phyloP scores from a whole-genome alignment of 2,113 vertebrate species.

The Clarias magur region DNA sequence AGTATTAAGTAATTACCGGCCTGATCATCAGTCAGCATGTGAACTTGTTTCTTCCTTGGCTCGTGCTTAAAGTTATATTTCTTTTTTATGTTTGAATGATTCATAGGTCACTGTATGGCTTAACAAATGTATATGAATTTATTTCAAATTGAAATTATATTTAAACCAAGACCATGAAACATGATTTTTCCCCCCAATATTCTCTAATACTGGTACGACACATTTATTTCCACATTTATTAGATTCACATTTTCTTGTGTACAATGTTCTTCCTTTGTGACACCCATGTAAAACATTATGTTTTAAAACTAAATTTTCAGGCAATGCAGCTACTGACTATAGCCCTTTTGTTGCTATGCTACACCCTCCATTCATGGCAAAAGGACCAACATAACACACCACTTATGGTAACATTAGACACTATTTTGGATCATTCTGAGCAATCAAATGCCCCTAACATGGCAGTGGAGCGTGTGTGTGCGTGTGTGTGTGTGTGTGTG shows the following conservation, averaged over 20 bases:
- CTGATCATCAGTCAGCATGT: too few relatives aligned
- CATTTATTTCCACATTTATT: background rate
- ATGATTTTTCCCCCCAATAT: background rate
- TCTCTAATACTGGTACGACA: background rate
- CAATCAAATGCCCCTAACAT: background rate
- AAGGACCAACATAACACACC: background rate
- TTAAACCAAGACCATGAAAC: background rate
- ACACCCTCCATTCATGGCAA: background rate
- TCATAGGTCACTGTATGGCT: too few relatives aligned
- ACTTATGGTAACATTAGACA: background rate
- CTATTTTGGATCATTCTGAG: background rate
- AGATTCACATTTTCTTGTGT: background rate
- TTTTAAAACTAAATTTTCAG: background rate
- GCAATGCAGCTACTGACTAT: background rate
- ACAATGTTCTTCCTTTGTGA: background rate
- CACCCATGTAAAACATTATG: background rate
- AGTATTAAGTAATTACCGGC: too few relatives aligned
- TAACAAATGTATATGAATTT: background rate
- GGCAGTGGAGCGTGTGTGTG: background rate
- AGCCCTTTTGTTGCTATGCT: constrained; percentile 16
- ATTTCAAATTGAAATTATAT: background rate
- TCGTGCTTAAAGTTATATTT: too few relatives aligned
- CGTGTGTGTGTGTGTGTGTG: background rate
- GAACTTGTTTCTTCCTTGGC: too few relatives aligned
- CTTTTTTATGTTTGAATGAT: too few relatives aligned